Evolutionary conservation across 2,888 invertebrate species (phyloP), one percentile per base, ranked within the genome.

Genomic region (Petrolisthes manimaculis): DNA sequence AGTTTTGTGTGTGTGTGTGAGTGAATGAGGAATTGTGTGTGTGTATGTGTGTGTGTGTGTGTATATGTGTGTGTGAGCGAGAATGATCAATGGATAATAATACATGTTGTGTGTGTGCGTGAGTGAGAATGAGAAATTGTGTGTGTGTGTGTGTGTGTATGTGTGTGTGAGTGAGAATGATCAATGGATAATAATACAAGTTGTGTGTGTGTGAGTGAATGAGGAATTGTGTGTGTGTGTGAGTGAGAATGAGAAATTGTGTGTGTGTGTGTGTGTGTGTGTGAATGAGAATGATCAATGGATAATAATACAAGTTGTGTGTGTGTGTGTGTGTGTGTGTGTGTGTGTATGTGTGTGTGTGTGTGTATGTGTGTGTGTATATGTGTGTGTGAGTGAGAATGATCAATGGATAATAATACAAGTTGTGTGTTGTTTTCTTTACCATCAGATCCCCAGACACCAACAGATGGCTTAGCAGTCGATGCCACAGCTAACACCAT

Each of bases 401-500:
- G 37, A 21, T n/a, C n/a, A n/a, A n/a, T 77, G 21, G 21, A 77
- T 24, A 67, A 82, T 14, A n/a, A 53, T 12, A 67, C 67, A 67
- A 67, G 67, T 37, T 2, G 2, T 37, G 37, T 54, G n/a, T 18
- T 54, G 21, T 51, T 53, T n/a, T 37, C 53, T n/a, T 53, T 5
- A 4, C 24, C 71, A 14, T 51, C 82, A 87, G 87, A 71, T 5
- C 83, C 87, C 12, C 37, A 55, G 14, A 24, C 79, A 0, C 87
- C 87, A 3, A 53, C 53, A 2, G 79, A 83, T 56, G 87, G 83
- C 1, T 8, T 21, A 6, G 71, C 78, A 53, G 51, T 83, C 0
- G 83, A 87, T 14, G 82, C 82, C n/a, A 83, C 87, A 5, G 83
- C 71, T 69, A 83, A 21, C 9, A 71, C 77, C 55, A 78, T 87